These are phyloP conservation scores for Daphoenositta chrysoptera DNA, from an alignment of 2,113 vertebrate genomes.

Conservation along the genomic window DNA sequence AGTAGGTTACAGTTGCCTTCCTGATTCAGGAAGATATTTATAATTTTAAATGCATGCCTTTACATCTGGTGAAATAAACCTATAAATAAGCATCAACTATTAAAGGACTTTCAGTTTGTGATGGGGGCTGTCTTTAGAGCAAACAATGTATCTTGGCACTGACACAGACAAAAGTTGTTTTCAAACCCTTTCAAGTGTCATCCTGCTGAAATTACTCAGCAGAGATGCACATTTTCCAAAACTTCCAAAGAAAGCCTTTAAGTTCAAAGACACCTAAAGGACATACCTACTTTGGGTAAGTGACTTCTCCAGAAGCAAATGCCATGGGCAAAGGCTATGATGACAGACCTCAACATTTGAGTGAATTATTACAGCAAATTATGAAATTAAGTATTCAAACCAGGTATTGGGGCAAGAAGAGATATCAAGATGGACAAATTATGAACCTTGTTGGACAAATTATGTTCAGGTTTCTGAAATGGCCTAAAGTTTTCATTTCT, in stretches of 20 bases:
- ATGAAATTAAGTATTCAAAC: background rate
- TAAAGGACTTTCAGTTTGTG: background rate
- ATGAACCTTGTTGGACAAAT: background rate
- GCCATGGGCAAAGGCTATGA: background rate
- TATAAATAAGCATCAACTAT: background rate
- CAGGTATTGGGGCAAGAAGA: background rate
- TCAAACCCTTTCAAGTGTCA: background rate
- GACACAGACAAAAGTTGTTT: background rate
- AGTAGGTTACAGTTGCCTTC: background rate
- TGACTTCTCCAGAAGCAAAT: background rate
- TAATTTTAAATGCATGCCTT: background rate
- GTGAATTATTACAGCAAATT: background rate
- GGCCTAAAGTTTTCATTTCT: background rate
- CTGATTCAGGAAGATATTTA: conserved; percentile 13
- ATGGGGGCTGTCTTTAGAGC: background rate
- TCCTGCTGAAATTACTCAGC: background rate
- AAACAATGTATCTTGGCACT: background rate
- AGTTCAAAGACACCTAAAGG: background rate
- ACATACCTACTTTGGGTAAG: background rate
- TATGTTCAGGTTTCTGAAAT: background rate
- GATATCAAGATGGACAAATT: background rate
- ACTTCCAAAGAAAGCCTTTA: background rate
- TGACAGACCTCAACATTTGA: background rate
- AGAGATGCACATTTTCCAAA: background rate
- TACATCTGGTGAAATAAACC: background rate